These are phyloP conservation scores for Ailurus styani DNA, from an alignment of 2,113 vertebrate species.

Conservation along the genomic window DNA sequence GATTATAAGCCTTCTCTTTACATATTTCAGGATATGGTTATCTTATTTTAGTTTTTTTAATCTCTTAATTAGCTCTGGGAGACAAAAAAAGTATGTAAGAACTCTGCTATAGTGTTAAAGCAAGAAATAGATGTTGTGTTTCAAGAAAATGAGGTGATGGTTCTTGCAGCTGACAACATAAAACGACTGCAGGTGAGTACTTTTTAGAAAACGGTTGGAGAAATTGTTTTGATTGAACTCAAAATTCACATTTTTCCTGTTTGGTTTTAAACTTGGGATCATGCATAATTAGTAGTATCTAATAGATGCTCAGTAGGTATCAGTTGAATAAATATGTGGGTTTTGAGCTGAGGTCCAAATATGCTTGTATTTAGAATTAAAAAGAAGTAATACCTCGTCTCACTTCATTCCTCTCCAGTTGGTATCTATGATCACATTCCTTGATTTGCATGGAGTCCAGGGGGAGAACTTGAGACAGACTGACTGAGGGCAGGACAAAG, in stretches of 20 bases:
- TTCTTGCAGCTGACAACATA: slow-evolving; percentile 90
- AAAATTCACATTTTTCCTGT: background rate
- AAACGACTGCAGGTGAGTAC: slow-evolving; percentile 89
- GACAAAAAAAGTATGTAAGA: slow-evolving; percentile 91
- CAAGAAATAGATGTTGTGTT: slow-evolving; percentile 92
- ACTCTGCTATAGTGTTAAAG: slow-evolving; percentile 89
- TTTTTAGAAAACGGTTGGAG: slow-evolving; percentile 5
- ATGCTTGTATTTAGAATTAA: background rate
- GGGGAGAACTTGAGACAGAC: background rate
- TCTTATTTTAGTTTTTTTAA: slow-evolving; percentile 33
- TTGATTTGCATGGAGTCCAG: background rate
- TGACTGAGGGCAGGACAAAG: background rate
- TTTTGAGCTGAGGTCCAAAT: background rate
- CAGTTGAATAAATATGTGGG: background rate
- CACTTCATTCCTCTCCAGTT: background rate
- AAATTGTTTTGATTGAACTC: slow-evolving; percentile 11
- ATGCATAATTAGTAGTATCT: background rate
- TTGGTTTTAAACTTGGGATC: background rate
- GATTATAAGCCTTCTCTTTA: background rate
- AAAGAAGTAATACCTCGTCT: background rate
- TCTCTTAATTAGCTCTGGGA: slow-evolving; percentile 90
- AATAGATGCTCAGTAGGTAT: background rate
- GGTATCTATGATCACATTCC: background rate
- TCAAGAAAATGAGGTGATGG: slow-evolving; percentile 79
- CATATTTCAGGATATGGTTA: background rate